Evolutionary conservation across 2,888 invertebrate species (phyloP).

Genomic region (Ormyrus nitidulus): DNA sequence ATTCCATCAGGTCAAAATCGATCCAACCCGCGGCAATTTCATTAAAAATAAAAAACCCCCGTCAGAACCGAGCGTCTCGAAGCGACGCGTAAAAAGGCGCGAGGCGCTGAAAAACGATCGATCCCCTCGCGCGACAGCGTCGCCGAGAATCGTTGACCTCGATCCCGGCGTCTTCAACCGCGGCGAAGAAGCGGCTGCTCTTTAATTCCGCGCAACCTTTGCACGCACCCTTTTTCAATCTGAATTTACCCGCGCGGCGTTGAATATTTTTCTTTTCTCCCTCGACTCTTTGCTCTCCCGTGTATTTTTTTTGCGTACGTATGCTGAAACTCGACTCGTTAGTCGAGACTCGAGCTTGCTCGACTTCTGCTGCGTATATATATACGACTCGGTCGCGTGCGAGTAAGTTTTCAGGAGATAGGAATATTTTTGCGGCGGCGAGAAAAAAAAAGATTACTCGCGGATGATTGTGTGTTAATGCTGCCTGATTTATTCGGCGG

Average conservation of each 20-base stretch:
- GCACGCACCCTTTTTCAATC: background rate
- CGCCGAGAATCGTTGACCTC: constrained; percentile 42
- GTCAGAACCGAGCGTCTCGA: background rate
- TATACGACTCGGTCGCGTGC: no score
- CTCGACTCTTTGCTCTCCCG: background rate
- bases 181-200: background rate
- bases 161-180: constrained; percentile 4
- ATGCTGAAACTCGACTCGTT: background rate
- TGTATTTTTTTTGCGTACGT: no score
- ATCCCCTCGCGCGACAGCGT: background rate
- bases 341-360: background rate
- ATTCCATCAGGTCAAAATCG: no score
- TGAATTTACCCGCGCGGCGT: background rate
- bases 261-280: background rate
- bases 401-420: no score
- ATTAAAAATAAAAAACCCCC: background rate
- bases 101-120: constrained; percentile 13
- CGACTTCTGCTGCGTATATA: no score
- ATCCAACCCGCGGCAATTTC: no score
- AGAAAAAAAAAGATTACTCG: no score
- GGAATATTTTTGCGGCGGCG: no score
- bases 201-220: background rate
- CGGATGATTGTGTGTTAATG: no score
- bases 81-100: no score
- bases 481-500: no score